phyloP scores from a whole-genome alignment of 2,888 invertebrate genomes.

The Drosophila quinaria region DNA sequence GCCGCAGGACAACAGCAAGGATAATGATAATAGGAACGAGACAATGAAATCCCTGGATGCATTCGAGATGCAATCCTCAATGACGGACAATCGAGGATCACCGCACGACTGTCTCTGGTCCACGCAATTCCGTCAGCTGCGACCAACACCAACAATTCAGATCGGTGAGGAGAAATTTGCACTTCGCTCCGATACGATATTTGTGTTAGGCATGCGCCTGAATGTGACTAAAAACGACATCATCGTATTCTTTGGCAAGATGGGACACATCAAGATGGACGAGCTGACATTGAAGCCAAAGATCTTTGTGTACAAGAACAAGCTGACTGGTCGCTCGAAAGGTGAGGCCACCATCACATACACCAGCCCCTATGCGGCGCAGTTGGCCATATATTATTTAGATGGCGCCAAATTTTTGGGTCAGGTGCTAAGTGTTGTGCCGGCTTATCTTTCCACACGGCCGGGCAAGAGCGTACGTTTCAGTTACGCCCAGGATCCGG shows the following conservation, averaged over 20 bases:
- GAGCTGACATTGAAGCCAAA: conserved; percentile 59
- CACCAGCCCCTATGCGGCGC: conserved; percentile 53
- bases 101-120: conserved; percentile 25
- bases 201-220: conserved; percentile 65
- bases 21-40: conserved; percentile 15
- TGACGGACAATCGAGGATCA: conserved; percentile 13
- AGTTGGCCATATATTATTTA: conserved; percentile 56
- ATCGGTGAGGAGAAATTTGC: conserved; percentile 55
- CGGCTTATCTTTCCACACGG: conserved; percentile 65
- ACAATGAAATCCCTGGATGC: conserved; percentile 13
- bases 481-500: conserved; percentile 47
- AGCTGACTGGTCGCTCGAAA: conserved; percentile 67
- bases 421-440: conserved; percentile 52
- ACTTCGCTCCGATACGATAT: conserved; percentile 61
- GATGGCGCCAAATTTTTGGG: conserved; percentile 60
- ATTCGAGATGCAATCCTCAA: conserved; percentile 24
- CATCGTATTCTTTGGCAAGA: conserved; percentile 53
- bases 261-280: conserved; percentile 57
- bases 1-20: conserved; percentile 2
- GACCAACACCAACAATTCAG: conserved; percentile 34
- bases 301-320: conserved; percentile 73
- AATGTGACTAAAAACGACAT: conserved; percentile 72
- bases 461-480: conserved; percentile 55
- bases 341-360: conserved; percentile 74
- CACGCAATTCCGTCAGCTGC: conserved; percentile 1